Conservation (phyloP, 2,113 vertebrate species). For the Macquaria ambigua region DNA sequence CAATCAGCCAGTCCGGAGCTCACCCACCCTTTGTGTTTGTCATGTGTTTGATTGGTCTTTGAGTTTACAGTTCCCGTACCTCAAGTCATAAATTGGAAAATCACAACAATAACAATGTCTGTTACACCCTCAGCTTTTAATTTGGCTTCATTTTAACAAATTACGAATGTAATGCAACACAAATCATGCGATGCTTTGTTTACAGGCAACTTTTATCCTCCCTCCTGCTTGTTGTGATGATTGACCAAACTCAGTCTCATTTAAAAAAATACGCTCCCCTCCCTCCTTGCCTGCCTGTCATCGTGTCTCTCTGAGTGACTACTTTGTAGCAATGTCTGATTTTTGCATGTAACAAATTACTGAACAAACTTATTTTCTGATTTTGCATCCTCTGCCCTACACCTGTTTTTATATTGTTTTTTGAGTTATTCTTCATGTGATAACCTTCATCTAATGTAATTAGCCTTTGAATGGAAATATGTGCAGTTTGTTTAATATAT, state of each 20-base stretch:
- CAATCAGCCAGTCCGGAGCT: conserved; percentile 76
- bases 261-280: conserved; percentile 16
- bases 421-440: conserved; percentile 15
- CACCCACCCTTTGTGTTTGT: conserved; percentile 47
- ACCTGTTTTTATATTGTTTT: neutral
- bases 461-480: conserved; percentile 27
- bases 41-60: conserved; percentile 55
- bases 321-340: conserved; percentile 23
- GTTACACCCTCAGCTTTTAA: conserved; percentile 18
- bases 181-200: conserved; percentile 47
- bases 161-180: conserved; percentile 26
- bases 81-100: conserved; percentile 6
- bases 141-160: conserved; percentile 42
- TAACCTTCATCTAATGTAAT: conserved; percentile 26
- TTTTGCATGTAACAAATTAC: conserved; percentile 48
- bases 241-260: conserved; percentile 9
- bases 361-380: conserved; percentile 18
- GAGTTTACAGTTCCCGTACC: conserved; percentile 26
- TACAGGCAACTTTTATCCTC: conserved; percentile 30
- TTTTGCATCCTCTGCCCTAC: conserved; percentile 50
- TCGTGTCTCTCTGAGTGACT: conserved; percentile 22
- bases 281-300: conserved; percentile 43
- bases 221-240: conserved; percentile 41
- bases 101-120: conserved; percentile 35
- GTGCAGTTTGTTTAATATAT: conserved; percentile 16